These are phyloP conservation scores for Platycercus adscitus DNA, from an alignment of 2,113 vertebrate species.

Conservation along the genomic window DNA sequence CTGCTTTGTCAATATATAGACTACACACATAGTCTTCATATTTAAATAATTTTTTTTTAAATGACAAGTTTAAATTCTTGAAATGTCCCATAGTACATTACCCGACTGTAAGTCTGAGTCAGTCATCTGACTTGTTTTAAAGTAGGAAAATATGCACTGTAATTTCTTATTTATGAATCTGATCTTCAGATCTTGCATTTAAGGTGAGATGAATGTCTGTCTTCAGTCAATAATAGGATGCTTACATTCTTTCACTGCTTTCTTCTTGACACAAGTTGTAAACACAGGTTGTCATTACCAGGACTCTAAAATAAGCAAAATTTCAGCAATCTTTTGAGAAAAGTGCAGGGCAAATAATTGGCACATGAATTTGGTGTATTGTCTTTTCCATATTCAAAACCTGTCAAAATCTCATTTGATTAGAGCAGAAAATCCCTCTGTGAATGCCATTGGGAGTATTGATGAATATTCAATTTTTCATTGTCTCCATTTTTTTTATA, in stretches of 20 bases:
- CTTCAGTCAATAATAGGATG: background rate
- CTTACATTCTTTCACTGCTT: background rate
- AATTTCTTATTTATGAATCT: slow-evolving; percentile 22
- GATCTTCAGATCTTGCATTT: background rate
- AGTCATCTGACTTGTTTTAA: background rate
- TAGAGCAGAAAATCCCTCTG: slow-evolving; percentile 55
- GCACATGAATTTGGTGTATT: slow-evolving; percentile 37
- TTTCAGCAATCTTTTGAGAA: slow-evolving; percentile 19
- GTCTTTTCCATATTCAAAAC: slow-evolving; percentile 58
- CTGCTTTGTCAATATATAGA: background rate
- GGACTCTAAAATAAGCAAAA: slow-evolving; percentile 5
- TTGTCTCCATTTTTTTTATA: slow-evolving; percentile 27
- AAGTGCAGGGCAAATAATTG: slow-evolving; percentile 48
- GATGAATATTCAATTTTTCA: slow-evolving; percentile 29
- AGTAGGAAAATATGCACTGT: background rate
- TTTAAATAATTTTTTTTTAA: background rate
- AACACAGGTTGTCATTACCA: background rate
- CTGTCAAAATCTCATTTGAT: slow-evolving; percentile 55
- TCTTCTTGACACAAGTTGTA: background rate
- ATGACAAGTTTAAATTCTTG: background rate
- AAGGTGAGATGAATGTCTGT: background rate
- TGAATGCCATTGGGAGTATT: slow-evolving; percentile 36
- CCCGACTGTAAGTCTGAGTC: background rate
- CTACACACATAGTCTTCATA: background rate
- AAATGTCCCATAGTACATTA: background rate